Evolutionary conservation across 2,797 vertebrate genomes (phyloP).

Genomic region (Rachycentron canadum): DNA sequence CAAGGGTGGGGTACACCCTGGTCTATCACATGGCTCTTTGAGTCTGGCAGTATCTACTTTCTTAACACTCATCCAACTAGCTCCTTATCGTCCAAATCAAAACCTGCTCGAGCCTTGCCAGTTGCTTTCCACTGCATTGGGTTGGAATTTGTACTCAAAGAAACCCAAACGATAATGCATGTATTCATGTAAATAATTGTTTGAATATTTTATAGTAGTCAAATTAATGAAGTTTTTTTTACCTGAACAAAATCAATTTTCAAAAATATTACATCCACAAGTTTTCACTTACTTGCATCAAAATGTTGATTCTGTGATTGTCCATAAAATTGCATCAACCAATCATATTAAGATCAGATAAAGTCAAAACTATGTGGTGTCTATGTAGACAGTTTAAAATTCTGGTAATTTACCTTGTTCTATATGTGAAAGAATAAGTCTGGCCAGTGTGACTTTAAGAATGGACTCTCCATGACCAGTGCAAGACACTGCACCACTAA

Average conservation of each 20-base stretch:
- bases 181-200: background rate
- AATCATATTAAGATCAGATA: background rate
- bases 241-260: background rate
- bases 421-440: conserved; percentile 80
- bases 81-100: background rate
- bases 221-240: background rate
- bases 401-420: conserved; percentile 80
- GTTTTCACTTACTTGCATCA: background rate
- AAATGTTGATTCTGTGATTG: background rate
- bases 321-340: background rate
- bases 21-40: too few relatives aligned
- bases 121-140: too few relatives aligned
- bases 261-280: background rate
- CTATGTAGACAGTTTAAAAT: background rate
- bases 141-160: too few relatives aligned
- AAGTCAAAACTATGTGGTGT: background rate
- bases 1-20: too few relatives aligned
- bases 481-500: conserved; percentile 78
- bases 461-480: conserved; percentile 83
- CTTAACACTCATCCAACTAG: background rate
- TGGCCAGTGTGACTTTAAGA: conserved; percentile 84
- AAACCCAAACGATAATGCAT: background rate
- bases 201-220: background rate
- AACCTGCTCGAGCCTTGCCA: too few relatives aligned
- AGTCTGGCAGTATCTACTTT: too few relatives aligned